Percentiles rank a stretch among this genome's conserved stretches.
Evolutionary conservation across 2,888 invertebrate species (phyloP).

Genomic region (Andrena fulva): DNA sequence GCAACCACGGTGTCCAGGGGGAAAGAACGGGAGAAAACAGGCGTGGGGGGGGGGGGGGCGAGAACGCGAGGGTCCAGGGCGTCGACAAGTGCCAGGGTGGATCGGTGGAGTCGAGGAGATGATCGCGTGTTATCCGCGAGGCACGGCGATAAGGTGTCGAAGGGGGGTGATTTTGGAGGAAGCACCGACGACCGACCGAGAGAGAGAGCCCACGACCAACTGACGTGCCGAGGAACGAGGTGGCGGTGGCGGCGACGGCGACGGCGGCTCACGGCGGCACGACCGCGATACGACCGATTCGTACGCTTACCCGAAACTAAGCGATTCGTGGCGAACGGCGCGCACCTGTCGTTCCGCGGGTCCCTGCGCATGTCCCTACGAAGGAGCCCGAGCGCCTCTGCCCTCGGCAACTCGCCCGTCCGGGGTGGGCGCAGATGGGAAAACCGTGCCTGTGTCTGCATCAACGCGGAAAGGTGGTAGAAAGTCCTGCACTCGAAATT

Average conservation of each 20-base stretch:
- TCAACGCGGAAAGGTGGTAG: constrained; percentile 20
- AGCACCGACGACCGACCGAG: constrained; percentile 71
- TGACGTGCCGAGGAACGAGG: constrained; percentile 66
- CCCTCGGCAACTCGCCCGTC: constrained; percentile 56
- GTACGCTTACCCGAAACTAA: constrained; percentile 75
- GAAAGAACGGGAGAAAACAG: constrained; percentile 5
- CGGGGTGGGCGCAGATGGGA: constrained; percentile 68
- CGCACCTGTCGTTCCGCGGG: constrained; percentile 82
- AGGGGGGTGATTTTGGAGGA: not conserved
- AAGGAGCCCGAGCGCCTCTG: constrained; percentile 66
- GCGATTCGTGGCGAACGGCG: constrained; percentile 77
- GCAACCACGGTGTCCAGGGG: constrained; percentile 23
- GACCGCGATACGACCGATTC: constrained; percentile 65
- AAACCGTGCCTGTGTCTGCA: constrained; percentile 37
- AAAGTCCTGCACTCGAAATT: constrained; percentile 46
- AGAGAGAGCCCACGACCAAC: constrained; percentile 78
- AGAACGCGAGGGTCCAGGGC: constrained; percentile 30
- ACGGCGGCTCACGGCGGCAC: constrained; percentile 31
- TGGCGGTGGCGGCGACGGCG: no score
- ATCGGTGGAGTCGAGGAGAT: not conserved
- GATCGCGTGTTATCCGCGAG: constrained; percentile 13
- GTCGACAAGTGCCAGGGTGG: constrained; percentile 40
- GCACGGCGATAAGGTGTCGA: not conserved
- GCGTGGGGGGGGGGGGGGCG: not conserved
- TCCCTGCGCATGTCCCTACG: constrained; percentile 78